These are phyloP conservation scores for Girardia tigrina DNA, from an alignment of 2,888 invertebrate species.

Conservation along the genomic window DNA sequence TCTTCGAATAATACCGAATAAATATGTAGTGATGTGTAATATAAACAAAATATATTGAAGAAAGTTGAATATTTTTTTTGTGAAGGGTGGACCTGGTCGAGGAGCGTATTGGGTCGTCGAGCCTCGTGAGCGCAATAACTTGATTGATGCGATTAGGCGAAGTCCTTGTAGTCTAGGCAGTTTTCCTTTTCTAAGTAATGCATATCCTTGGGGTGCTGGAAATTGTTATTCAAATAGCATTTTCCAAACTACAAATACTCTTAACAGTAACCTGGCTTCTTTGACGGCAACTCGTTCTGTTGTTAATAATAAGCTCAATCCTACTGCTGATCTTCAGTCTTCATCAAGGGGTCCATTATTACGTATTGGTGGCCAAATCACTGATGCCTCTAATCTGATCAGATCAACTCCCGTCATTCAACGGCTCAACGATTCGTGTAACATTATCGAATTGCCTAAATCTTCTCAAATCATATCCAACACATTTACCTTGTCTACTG, in stretches of 20 bases:
- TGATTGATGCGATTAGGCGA: conserved; percentile 33
- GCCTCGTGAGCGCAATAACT: conserved; percentile 32
- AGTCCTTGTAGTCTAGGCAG: conserved; percentile 32
- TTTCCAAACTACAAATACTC: conserved; percentile 15
- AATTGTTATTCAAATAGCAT: conserved; percentile 16
- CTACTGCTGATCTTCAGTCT: neutral
- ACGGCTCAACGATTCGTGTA: neutral
- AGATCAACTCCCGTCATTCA: conserved; percentile 1
- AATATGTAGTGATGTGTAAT: too few relatives aligned
- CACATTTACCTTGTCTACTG: neutral
- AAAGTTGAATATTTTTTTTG: too few relatives aligned
- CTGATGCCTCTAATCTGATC: neutral
- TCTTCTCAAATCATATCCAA: conserved; percentile 8
- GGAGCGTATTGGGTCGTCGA: conserved; percentile 36
- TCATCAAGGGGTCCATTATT: conserved; percentile 12
- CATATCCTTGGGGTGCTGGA: conserved; percentile 14
- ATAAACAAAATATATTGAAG: too few relatives aligned
- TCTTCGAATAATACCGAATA: too few relatives aligned
- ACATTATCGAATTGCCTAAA: neutral
- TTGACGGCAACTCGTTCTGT: neutral
- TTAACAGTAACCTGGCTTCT: neutral
- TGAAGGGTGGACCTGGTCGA: conserved; percentile 33
- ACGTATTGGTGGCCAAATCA: conserved; percentile 16
- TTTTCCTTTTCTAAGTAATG: conserved; percentile 11
- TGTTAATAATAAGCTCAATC: conserved; percentile 6